These are phyloP conservation scores for Criorhina ranunculi DNA, from an alignment of 2,888 invertebrate genomes.

Conservation along the genomic window DNA sequence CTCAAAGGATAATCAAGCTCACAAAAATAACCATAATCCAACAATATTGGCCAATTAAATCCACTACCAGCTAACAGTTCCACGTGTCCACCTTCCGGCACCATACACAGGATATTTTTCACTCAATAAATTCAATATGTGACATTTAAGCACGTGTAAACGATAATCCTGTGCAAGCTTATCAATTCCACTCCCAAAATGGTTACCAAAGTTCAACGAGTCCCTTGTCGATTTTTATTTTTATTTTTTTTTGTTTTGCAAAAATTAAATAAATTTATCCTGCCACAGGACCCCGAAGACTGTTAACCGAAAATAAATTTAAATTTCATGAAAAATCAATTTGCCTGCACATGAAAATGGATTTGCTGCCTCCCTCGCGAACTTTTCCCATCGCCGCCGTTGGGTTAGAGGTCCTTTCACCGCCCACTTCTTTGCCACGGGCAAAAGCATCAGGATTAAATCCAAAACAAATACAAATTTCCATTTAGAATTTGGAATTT, in stretches of 20 bases:
- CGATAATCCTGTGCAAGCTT: slow-evolving; percentile 28
- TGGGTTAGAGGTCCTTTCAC: no score
- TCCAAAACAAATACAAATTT: slow-evolving; percentile 41
- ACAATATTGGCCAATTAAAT: slow-evolving; percentile 1
- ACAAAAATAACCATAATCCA: background rate
- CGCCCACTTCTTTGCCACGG: background rate
- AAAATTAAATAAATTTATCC: no score
- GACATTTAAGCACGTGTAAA: slow-evolving; percentile 36
- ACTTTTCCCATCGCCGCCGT: no score
- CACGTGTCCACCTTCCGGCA: no score
- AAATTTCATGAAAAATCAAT: slow-evolving; percentile 24
- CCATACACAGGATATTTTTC: background rate
- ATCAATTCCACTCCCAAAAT: slow-evolving; percentile 20
- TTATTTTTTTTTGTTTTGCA: no score
- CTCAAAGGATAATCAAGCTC: no score
- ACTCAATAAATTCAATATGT: slow-evolving; percentile 22
- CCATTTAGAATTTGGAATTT: slow-evolving; percentile 11
- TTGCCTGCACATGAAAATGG: background rate
- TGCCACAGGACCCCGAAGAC: background rate
- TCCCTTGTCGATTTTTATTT: background rate
- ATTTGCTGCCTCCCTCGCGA: no score
- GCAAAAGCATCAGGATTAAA: slow-evolving; percentile 18
- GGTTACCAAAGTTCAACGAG: slow-evolving; percentile 10
- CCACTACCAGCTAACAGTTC: background rate
- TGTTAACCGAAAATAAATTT: slow-evolving; percentile 5